Conservation (phyloP, 2,797 vertebrate species). For the Crax fasciolata region DNA sequence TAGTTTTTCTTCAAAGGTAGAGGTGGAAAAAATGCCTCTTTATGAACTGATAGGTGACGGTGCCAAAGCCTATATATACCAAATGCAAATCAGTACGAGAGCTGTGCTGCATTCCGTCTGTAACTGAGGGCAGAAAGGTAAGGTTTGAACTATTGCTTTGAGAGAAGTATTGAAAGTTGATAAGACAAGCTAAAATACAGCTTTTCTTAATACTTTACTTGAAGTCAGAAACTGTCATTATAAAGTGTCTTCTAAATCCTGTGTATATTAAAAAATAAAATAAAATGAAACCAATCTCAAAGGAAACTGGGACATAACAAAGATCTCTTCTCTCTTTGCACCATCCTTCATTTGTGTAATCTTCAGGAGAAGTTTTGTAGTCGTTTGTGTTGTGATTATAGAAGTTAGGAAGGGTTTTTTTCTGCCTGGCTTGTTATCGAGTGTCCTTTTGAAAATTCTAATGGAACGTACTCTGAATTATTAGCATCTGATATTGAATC, state of each 20-base stretch:
- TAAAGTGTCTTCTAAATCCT: slow-evolving; percentile 21
- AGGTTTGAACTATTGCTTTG: slow-evolving; percentile 23
- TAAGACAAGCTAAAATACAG: slow-evolving; percentile 8
- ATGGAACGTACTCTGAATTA: background rate
- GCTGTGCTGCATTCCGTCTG: background rate
- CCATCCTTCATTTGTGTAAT: background rate
- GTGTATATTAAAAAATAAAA: slow-evolving; percentile 62
- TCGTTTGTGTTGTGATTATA: background rate
- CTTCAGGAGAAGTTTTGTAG: background rate
- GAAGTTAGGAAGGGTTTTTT: background rate
- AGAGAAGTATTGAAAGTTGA: slow-evolving; percentile 17
- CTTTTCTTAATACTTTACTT: slow-evolving; percentile 10
- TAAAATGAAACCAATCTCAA: slow-evolving; percentile 1
- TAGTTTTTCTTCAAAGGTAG: background rate
- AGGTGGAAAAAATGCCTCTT: background rate
- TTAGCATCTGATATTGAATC: background rate
- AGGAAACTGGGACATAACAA: slow-evolving; percentile 23
- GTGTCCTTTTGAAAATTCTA: background rate
- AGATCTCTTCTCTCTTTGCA: background rate
- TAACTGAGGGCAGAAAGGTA: slow-evolving; percentile 9
- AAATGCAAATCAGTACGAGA: background rate
- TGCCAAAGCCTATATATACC: background rate
- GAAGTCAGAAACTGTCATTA: slow-evolving; percentile 27
- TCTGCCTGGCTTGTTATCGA: background rate
- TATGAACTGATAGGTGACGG: background rate